phyloP scores from a whole-genome alignment of 2,888 invertebrate genomes.

The Trichogramma evanescens region DNA sequence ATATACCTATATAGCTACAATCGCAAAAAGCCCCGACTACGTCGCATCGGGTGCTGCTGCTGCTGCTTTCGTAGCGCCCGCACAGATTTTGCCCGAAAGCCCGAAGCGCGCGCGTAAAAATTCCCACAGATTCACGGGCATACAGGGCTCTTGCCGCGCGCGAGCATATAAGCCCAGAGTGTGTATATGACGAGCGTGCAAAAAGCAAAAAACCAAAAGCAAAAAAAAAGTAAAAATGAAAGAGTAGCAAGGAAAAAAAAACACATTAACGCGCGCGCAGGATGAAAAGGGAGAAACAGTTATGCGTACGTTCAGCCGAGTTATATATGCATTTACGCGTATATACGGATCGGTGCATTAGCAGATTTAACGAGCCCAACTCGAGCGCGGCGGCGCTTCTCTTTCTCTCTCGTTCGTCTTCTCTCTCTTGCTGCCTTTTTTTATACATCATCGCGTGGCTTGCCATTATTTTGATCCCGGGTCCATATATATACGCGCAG shows the following conservation, averaged over 20 bases:
- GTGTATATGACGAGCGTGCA: neutral
- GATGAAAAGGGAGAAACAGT: slow-evolving; percentile 12
- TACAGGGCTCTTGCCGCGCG: too few species aligned
- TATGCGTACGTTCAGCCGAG: neutral
- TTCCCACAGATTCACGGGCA: slow-evolving; percentile 1
- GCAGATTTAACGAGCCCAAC: slow-evolving; percentile 31
- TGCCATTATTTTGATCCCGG: slow-evolving; percentile 32
- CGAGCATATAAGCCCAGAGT: too few species aligned
- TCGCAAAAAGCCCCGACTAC: neutral
- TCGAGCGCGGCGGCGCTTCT: neutral
- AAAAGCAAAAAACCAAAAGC: slow-evolving; percentile 1
- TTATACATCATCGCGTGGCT: neutral
- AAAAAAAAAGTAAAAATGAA: neutral
- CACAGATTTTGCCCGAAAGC: slow-evolving; percentile 2
- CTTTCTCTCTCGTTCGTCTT: slow-evolving; percentile 24
- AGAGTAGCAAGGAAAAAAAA: neutral
- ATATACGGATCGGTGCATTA: slow-evolving; percentile 27
- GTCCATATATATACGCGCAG: neutral
- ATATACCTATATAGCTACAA: neutral
- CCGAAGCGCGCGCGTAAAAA: neutral
- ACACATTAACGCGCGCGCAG: neutral
- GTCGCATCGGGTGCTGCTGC: neutral
- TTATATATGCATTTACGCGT: too few species aligned
- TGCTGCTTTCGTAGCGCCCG: neutral
- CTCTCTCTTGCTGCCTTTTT: slow-evolving; percentile 1